phyloP scores from a whole-genome alignment of 1,140 invertebrate genomes.

The Archegozetes longisetosus region DNA sequence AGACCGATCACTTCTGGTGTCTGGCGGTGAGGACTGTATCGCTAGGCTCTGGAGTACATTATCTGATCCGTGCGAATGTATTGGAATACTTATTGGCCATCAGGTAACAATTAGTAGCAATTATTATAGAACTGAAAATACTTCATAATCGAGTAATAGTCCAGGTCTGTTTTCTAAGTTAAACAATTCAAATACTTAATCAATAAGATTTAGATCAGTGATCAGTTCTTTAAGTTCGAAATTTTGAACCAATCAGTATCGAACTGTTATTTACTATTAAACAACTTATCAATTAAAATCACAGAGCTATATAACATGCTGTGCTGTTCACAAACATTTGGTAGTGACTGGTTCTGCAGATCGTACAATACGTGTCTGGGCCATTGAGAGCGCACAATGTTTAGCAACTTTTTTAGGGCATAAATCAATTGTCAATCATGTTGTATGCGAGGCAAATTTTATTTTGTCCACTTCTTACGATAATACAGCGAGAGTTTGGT shows the following conservation, averaged over 20 bases:
- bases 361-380: constrained; percentile 39
- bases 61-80: constrained; percentile 34
- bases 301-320: constrained; percentile 30
- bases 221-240: too few species aligned
- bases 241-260: not conserved
- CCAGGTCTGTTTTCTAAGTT: too few species aligned
- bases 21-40: constrained; percentile 38
- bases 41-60: constrained; percentile 36
- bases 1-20: constrained; percentile 36
- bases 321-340: constrained; percentile 34
- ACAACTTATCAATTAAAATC: not conserved
- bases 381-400: constrained; percentile 36
- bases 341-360: constrained; percentile 38
- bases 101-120: constrained; percentile 10
- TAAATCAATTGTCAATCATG: constrained; percentile 33
- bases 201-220: too few species aligned
- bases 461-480: constrained; percentile 39
- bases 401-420: constrained; percentile 34
- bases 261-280: not conserved
- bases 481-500: constrained; percentile 36
- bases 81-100: constrained; percentile 32
- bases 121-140: too few species aligned
- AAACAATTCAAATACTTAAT: too few species aligned
- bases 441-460: constrained; percentile 38
- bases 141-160: too few species aligned